Conservation (phyloP, 2,888 invertebrate species). For the Empis stercorea region DNA sequence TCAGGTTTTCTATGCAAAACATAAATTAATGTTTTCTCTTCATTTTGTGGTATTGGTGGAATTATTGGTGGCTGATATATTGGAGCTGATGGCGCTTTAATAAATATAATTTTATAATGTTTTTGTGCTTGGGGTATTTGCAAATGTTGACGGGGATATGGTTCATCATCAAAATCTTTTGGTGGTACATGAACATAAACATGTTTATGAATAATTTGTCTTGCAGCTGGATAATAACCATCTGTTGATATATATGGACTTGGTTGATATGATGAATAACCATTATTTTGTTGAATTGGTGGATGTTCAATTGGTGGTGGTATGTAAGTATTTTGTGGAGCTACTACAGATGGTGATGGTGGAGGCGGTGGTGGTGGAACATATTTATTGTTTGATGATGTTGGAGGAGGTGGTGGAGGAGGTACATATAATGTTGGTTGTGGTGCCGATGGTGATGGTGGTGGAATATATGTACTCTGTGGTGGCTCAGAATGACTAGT, state of each 20-base stretch:
- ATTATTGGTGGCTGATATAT: constrained; percentile 65
- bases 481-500: not conserved
- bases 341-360: not conserved
- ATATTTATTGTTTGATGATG: not conserved
- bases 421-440: not conserved
- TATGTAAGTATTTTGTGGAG: not conserved
- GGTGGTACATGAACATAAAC: constrained; percentile 34
- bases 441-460: too few species aligned
- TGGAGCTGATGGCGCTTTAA: constrained; percentile 75
- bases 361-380: not conserved
- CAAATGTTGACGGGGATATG: constrained; percentile 24
- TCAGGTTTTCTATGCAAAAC: constrained; percentile 79
- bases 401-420: not conserved
- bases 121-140: constrained; percentile 55
- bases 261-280: not conserved
- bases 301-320: not conserved
- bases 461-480: not conserved
- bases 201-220: constrained; percentile 29
- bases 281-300: not conserved
- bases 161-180: constrained; percentile 28
- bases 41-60: constrained; percentile 63
- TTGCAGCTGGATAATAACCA: constrained; percentile 14
- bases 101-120: constrained; percentile 84
- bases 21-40: constrained; percentile 78
- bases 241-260: not conserved